These are phyloP conservation scores for Ditylenchus dipsaci DNA, from an alignment of 1,140 invertebrate species.

Conservation along the genomic window DNA sequence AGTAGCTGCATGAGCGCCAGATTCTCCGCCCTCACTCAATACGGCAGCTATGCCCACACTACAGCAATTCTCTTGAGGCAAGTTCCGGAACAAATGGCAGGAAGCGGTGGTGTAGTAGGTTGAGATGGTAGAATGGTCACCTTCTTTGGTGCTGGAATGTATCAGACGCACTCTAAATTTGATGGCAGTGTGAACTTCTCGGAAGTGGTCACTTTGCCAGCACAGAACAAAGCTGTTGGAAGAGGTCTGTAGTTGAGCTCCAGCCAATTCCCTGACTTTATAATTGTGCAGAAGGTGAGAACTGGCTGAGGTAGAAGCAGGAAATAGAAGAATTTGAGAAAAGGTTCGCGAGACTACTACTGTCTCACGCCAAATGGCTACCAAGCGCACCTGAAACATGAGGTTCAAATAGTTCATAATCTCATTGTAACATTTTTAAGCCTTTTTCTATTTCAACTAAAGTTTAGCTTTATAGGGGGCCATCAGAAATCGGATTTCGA, in stretches of 20 bases:
- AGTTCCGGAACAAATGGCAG: conserved; percentile 37
- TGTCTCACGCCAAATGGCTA: conserved; percentile 39
- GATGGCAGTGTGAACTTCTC: background rate
- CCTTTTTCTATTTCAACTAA: too few species aligned
- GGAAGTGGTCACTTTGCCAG: conserved; percentile 18
- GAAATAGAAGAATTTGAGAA: conserved; percentile 26
- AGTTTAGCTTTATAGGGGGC: too few species aligned
- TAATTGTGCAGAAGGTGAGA: background rate
- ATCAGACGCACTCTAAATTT: conserved; percentile 7
- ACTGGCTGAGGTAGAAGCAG: background rate
- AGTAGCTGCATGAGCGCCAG: background rate
- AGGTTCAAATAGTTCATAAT: too few species aligned
- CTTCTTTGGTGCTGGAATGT: background rate
- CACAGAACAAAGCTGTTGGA: conserved; percentile 14
- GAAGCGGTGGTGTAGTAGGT: conserved; percentile 8
- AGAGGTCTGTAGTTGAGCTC: conserved; percentile 25
- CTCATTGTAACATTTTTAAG: too few species aligned
- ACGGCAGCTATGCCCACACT: conserved; percentile 1
- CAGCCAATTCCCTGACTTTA: conserved; percentile 5
- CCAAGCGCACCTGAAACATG: conserved; percentile 33
- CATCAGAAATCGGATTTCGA: too few species aligned
- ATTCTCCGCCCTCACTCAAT: background rate
- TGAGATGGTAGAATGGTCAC: background rate
- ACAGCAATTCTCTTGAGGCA: conserved; percentile 32
- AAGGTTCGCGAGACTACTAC: conserved; percentile 31